Percentiles rank a stretch among this genome's conserved stretches.
Conservation (phyloP, 2,888 invertebrate species). For the Eustalomyia histrio region DNA sequence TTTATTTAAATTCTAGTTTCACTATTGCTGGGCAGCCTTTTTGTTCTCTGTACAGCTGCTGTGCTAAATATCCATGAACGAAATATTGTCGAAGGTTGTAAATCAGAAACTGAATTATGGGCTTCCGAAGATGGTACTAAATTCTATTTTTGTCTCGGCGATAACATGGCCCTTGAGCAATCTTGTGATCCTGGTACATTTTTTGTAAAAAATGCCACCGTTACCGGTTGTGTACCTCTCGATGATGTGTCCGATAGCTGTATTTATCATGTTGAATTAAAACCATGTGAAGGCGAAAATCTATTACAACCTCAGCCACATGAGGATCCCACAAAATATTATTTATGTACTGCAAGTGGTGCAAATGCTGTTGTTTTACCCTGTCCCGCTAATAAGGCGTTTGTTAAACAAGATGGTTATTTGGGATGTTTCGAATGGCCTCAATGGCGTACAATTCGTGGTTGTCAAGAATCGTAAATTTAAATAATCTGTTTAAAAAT, state of each 20-base stretch:
- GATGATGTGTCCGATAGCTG: slow-evolving; percentile 59
- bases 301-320: slow-evolving; percentile 63
- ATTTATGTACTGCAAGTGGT: slow-evolving; percentile 62
- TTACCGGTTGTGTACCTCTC: slow-evolving; percentile 68
- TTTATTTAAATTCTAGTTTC: slow-evolving; percentile 55
- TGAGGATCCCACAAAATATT: slow-evolving; percentile 66
- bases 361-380: slow-evolving; percentile 48
- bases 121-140: slow-evolving; percentile 65
- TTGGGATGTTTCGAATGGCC: slow-evolving; percentile 69
- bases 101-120: slow-evolving; percentile 67
- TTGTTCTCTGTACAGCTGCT: slow-evolving; percentile 42
- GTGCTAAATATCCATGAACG: not conserved
- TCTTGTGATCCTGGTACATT: slow-evolving; percentile 62
- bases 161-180: slow-evolving; percentile 63
- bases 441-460: slow-evolving; percentile 65
- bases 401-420: slow-evolving; percentile 63
- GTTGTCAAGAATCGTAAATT: slow-evolving; percentile 40
- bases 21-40: slow-evolving; percentile 45
- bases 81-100: slow-evolving; percentile 47
- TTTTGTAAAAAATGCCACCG: slow-evolving; percentile 68
- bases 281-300: slow-evolving; percentile 59
- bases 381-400: slow-evolving; percentile 66
- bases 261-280: slow-evolving; percentile 30
- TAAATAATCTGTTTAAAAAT: not conserved
- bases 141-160: slow-evolving; percentile 66